A percentile compares a stretch with the other conserved stretches of the same genome.
These are phyloP conservation scores for Aphelenchoides bicaudatus DNA, from an alignment of 2,888 invertebrate genomes.

Conservation along the genomic window DNA sequence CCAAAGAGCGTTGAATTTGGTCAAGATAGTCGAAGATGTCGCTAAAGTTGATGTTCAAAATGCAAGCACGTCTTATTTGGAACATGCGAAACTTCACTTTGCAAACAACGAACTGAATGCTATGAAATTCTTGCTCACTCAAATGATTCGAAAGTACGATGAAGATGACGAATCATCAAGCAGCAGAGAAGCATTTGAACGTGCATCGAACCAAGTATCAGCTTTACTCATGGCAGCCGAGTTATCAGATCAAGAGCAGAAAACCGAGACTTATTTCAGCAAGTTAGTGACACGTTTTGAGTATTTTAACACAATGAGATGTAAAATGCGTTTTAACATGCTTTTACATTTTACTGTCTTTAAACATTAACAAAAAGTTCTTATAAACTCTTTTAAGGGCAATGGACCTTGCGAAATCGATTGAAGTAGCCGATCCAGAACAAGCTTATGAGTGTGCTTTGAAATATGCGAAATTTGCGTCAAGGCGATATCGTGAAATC, in stretches of 20 bases:
- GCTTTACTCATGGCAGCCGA: no score
- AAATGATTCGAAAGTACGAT: no score
- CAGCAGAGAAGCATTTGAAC: no score
- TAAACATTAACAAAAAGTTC: no score
- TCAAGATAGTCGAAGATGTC: not conserved
- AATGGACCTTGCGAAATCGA: not conserved
- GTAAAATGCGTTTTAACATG: no score
- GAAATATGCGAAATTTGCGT: not conserved
- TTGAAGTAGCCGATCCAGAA: not conserved
- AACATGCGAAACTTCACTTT: constrained; percentile 3
- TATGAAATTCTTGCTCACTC: not conserved
- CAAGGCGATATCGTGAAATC: not conserved
- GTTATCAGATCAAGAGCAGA: no score
- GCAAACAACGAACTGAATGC: constrained; percentile 7
- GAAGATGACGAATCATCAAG: no score
- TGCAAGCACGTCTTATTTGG: not conserved
- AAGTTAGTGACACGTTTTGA: no score
- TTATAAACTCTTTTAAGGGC: constrained; percentile 1
- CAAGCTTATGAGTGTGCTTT: not conserved
- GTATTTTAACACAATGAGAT: no score
- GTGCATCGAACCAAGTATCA: no score
- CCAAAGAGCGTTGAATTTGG: not conserved
- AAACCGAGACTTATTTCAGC: no score
- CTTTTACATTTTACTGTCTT: no score
- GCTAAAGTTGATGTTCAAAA: not conserved